Evolutionary conservation across 2,113 vertebrate genomes (phyloP).

Genomic region (Bombycilla garrulus): DNA sequence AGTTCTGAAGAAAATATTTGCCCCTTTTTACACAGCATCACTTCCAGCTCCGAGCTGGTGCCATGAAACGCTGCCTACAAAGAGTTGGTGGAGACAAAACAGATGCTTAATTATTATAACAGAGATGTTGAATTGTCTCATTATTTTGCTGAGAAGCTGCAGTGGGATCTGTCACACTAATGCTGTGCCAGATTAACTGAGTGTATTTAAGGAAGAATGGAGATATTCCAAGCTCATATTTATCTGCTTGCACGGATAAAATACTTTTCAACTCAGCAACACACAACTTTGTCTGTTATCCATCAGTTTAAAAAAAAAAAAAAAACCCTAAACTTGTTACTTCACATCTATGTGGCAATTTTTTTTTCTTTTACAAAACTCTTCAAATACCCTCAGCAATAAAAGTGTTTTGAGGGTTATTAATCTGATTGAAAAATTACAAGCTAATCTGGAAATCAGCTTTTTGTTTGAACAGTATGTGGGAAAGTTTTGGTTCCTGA

Average conservation of each 20-base stretch:
- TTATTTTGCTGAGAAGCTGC: neutral
- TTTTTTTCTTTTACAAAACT: neutral
- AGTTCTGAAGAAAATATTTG: neutral
- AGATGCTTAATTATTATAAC: neutral
- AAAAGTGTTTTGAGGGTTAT: neutral
- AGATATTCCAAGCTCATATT: neutral
- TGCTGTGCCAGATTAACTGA: neutral
- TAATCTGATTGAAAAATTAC: neutral
- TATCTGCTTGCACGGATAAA: neutral
- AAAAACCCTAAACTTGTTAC: neutral
- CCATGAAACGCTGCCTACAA: fast-evolving
- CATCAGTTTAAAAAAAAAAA: neutral
- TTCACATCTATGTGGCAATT: neutral
- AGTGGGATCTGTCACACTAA: neutral
- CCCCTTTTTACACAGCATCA: fast-evolving
- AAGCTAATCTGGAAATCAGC: neutral
- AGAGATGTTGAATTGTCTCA: neutral
- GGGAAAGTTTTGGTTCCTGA: neutral
- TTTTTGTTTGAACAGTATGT: neutral
- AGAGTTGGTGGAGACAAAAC: neutral
- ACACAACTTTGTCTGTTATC: neutral
- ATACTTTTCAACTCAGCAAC: neutral
- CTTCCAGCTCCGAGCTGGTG: neutral
- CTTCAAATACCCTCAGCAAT: neutral
- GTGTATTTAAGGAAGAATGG: neutral